phyloP scores from a whole-genome alignment of 2,113 vertebrate species.

The Corvus cornix region DNA sequence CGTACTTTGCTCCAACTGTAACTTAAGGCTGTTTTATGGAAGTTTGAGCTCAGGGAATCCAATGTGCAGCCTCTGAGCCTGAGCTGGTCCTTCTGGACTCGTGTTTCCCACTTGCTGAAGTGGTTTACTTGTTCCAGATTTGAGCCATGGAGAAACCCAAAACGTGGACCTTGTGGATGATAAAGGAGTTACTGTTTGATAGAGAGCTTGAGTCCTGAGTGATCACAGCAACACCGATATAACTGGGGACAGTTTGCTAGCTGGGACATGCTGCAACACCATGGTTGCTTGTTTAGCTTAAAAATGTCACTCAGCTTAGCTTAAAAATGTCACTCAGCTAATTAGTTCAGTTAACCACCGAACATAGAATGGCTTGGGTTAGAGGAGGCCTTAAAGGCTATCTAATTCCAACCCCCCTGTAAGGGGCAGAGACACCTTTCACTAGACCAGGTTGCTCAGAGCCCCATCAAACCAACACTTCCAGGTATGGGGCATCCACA shows the following conservation, averaged over 20 bases:
- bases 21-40: not conserved
- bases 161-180: not conserved
- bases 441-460: not conserved
- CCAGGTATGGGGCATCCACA: not conserved
- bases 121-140: not conserved
- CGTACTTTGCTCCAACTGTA: not conserved
- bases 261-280: not conserved
- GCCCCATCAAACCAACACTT: not conserved
- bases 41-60: not conserved
- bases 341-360: not conserved
- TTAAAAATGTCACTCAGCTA: not conserved
- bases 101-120: not conserved
- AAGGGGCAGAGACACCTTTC: not conserved
- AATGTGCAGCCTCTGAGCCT: rapidly evolving
- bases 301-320: not conserved
- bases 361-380: not conserved
- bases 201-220: not conserved
- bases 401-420: not conserved
- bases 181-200: not conserved
- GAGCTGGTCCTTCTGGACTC: not conserved
- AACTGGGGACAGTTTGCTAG: not conserved
- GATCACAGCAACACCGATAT: not conserved
- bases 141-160: not conserved
- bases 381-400: not conserved
- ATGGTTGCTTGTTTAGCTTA: not conserved